Percentiles rank a stretch among this genome's conserved stretches.
Evolutionary conservation across 2,113 vertebrate species (phyloP).

Genomic region (Lipophrys pholis): DNA sequence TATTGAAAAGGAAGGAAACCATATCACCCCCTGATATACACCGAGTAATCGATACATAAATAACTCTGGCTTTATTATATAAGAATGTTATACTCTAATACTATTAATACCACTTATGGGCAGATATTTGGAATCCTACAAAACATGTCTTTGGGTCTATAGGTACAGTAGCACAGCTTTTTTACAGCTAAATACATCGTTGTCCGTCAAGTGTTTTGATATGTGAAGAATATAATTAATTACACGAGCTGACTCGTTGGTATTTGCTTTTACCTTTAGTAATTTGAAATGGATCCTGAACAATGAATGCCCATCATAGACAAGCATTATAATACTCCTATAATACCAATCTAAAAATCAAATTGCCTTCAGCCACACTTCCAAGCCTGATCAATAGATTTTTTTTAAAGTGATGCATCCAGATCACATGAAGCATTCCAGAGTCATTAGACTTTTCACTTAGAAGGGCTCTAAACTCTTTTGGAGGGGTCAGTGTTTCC

Average conservation of each 20-base stretch:
- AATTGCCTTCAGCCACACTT: background rate
- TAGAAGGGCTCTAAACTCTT: conserved; percentile 29
- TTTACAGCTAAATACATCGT: too few species aligned
- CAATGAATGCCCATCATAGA: background rate
- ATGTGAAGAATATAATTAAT: background rate
- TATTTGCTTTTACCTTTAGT: background rate
- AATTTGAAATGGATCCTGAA: background rate
- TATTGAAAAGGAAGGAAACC: too few species aligned
- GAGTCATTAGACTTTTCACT: background rate
- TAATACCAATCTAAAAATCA: background rate
- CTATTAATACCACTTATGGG: too few species aligned
- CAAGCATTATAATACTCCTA: background rate
- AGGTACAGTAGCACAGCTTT: too few species aligned
- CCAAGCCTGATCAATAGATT: background rate
- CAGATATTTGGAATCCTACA: too few species aligned
- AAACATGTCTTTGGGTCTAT: too few species aligned
- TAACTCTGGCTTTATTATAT: too few species aligned
- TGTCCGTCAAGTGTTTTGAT: too few species aligned
- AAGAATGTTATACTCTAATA: too few species aligned
- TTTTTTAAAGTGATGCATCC: conserved; percentile 1
- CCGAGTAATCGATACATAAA: too few species aligned
- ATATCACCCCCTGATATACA: too few species aligned
- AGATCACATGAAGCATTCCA: conserved; percentile 8
- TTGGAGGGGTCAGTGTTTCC: conserved; percentile 46
- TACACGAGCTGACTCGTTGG: background rate